These are phyloP conservation scores for Amphilophus citrinellus DNA, from an alignment of 2,113 vertebrate genomes.

Conservation along the genomic window DNA sequence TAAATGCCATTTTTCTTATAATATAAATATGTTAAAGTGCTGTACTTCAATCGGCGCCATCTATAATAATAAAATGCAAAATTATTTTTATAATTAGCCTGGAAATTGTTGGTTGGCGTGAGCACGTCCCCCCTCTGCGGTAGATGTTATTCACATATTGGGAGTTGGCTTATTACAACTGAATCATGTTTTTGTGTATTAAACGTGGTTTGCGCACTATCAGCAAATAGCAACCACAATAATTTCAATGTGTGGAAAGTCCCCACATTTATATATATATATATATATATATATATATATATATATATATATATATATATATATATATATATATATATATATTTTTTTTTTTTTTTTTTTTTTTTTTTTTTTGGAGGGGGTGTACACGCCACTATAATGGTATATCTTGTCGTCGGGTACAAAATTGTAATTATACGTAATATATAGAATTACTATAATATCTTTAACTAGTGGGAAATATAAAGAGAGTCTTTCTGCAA, in stretches of 20 bases:
- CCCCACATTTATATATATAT: too few species aligned
- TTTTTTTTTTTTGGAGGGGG: background rate
- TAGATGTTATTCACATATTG: constrained; percentile 44
- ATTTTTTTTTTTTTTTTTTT: background rate
- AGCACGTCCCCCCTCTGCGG: constrained; percentile 38
- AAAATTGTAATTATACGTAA: too few species aligned
- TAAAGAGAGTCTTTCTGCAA: too few species aligned
- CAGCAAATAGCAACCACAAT: background rate
- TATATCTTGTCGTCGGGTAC: background rate
- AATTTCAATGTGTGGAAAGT: background rate
- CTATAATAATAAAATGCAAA: fast-evolving
- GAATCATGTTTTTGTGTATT: background rate
- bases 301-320: too few species aligned
- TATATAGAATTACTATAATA: too few species aligned
- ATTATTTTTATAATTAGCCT: fast-evolving
- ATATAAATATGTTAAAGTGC: fast-evolving
- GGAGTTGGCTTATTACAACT: constrained; percentile 37
- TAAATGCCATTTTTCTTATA: background rate
- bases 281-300: too few species aligned
- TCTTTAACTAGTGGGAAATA: too few species aligned
- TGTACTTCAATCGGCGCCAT: fast-evolving
- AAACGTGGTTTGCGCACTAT: background rate
- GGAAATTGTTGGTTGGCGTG: background rate
- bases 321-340: too few species aligned
- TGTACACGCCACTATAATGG: background rate